Conservation (phyloP, 2,888 invertebrate species). For the Baronia brevicornis region DNA sequence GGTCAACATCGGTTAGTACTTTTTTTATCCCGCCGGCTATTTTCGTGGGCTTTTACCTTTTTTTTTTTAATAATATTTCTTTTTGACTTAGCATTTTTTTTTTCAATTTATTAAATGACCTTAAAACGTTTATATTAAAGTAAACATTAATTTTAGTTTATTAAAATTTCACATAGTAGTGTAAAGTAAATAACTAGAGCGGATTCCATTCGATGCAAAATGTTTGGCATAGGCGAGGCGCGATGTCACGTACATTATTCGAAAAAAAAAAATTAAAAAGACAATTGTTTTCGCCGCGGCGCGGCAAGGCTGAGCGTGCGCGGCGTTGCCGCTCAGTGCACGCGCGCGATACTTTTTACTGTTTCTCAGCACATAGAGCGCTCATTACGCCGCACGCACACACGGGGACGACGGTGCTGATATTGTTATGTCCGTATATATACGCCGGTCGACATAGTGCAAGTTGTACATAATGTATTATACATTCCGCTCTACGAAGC, state of each 20-base stretch:
- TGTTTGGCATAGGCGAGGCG: conserved; percentile 11
- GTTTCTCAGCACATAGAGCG: conserved; percentile 75
- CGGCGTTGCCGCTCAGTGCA: conserved; percentile 65
- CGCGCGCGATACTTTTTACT: conserved; percentile 77
- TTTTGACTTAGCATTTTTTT: conserved; percentile 7
- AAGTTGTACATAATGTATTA: conserved; percentile 65
- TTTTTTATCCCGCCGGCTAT: conserved; percentile 60
- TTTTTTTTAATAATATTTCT: conserved; percentile 27
- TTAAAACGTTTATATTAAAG: too few species aligned
- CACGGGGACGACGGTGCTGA: conserved; percentile 24
- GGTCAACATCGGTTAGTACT: conserved; percentile 71
- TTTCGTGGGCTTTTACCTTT: conserved; percentile 53
- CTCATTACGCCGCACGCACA: conserved; percentile 60
- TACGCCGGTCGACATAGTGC: conserved; percentile 55
- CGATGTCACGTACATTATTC: conserved; percentile 36
- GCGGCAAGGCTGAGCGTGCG: conserved; percentile 58
- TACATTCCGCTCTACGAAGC: conserved; percentile 59
- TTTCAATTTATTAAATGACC: too few species aligned
- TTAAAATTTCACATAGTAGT: conserved; percentile 6
- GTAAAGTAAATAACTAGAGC: neutral
- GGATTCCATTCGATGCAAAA: conserved; percentile 2
- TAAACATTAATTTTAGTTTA: too few species aligned
- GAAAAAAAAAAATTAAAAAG: conserved; percentile 39
- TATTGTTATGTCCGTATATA: conserved; percentile 53
- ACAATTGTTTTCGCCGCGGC: conserved; percentile 68